Conservation (phyloP, 2,888 invertebrate genomes). For the Agriopis marginaria region DNA sequence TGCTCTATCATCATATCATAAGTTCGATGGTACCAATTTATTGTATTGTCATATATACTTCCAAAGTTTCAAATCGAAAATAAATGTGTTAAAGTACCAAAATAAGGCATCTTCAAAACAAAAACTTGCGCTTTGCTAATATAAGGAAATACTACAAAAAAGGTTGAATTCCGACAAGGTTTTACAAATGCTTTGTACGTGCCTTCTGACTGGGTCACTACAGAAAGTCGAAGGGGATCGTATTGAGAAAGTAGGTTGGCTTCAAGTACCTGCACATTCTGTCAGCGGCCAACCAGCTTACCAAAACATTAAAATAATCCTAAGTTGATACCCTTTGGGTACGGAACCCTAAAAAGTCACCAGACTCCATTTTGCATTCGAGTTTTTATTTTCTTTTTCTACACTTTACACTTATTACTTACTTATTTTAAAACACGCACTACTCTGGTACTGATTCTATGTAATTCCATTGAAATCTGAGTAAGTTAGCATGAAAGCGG, state of each 20-base stretch:
- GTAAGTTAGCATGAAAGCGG: constrained; percentile 46
- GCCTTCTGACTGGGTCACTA: constrained; percentile 58
- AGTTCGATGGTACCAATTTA: no score
- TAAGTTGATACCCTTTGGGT: not conserved
- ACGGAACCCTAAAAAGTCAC: no score
- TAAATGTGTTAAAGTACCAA: constrained; percentile 31
- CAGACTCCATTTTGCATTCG: no score
- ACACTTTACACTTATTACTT: no score
- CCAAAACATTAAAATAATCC: not conserved
- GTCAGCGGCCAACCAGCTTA: not conserved
- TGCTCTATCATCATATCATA: no score
- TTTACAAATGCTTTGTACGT: constrained; percentile 66
- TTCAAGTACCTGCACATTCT: constrained; percentile 33
- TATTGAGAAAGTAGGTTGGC: constrained; percentile 31
- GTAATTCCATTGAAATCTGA: not conserved
- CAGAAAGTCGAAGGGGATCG: constrained; percentile 24
- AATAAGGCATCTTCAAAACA: constrained; percentile 43
- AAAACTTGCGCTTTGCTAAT: constrained; percentile 55
- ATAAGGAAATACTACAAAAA: constrained; percentile 52
- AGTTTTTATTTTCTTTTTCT: no score
- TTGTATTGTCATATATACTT: no score
- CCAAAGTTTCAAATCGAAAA: no score
- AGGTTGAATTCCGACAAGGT: constrained; percentile 53
- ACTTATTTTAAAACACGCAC: no score
- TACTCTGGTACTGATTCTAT: not conserved